Conservation (phyloP, 1,140 invertebrate species). For the Tetranychus urticae region DNA sequence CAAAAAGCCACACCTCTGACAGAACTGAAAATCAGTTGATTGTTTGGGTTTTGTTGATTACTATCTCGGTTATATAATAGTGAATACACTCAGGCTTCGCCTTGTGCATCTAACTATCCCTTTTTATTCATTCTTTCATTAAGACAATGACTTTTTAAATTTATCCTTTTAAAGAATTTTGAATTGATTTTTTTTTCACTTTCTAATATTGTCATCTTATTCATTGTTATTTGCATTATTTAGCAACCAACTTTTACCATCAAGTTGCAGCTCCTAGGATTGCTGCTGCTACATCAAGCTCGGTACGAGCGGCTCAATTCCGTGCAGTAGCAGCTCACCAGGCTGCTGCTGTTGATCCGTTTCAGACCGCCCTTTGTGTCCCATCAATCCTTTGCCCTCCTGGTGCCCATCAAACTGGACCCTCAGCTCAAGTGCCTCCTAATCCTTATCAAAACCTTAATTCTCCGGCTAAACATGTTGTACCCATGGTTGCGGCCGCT, state of each 20-base stretch:
- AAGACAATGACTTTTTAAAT: no score
- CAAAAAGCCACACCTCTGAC: no score
- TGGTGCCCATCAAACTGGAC: constrained; percentile 14
- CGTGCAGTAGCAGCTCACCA: background rate
- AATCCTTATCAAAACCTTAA: constrained; percentile 29
- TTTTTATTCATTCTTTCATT: no score
- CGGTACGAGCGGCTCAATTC: background rate
- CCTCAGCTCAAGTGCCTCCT: constrained; percentile 14
- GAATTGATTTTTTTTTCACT: no score
- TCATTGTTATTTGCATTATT: background rate
- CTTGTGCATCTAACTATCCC: no score
- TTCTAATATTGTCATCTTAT: no score
- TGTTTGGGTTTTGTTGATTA: background rate
- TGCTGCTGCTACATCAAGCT: background rate
- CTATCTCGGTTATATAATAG: no score
- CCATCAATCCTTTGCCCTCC: constrained; percentile 65
- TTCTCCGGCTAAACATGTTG: constrained; percentile 62
- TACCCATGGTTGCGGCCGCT: constrained; percentile 43
- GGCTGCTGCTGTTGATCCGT: background rate
- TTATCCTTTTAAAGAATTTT: no score
- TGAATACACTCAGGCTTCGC: no score
- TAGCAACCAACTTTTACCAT: constrained; percentile 8
- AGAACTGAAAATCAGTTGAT: no score
- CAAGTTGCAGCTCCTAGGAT: background rate
- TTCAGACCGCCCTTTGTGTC: constrained; percentile 25